Conservation (phyloP, 1,140 invertebrate genomes). For the Eubasilissa regina region DNA sequence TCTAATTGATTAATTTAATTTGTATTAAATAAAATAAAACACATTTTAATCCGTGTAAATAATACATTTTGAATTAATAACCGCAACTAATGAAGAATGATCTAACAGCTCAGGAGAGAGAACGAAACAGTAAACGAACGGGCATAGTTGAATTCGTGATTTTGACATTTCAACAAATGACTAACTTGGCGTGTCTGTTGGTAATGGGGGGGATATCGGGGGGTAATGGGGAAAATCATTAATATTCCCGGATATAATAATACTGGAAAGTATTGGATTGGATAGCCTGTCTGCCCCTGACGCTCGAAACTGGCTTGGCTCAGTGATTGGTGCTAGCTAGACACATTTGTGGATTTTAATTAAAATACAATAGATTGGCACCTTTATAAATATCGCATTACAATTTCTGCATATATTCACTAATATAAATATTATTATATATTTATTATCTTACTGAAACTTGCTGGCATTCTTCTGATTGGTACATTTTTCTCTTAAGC, state of each 20-base stretch:
- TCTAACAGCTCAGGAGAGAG: not conserved
- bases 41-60: too few species aligned
- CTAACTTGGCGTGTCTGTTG: slow-evolving; percentile 11
- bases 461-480: too few species aligned
- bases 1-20: too few species aligned
- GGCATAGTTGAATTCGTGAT: not conserved
- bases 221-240: not conserved
- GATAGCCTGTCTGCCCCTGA: slow-evolving; percentile 25
- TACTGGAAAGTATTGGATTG: slow-evolving; percentile 22
- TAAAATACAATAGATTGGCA: not conserved
- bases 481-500: too few species aligned
- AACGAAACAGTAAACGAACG: not conserved
- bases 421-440: too few species aligned
- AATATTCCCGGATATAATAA: slow-evolving; percentile 10
- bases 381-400: too few species aligned
- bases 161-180: slow-evolving; percentile 39
- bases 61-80: too few species aligned
- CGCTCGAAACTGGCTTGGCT: not conserved
- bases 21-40: too few species aligned
- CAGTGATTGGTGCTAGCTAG: not conserved
- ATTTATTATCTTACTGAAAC: too few species aligned
- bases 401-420: too few species aligned
- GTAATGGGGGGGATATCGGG: slow-evolving; percentile 24
- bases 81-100: too few species aligned
- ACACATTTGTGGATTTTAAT: not conserved